Base-by-base conservation (phyloP, 1,140 invertebrate species). In the Drosophila gunungcola region DNA sequence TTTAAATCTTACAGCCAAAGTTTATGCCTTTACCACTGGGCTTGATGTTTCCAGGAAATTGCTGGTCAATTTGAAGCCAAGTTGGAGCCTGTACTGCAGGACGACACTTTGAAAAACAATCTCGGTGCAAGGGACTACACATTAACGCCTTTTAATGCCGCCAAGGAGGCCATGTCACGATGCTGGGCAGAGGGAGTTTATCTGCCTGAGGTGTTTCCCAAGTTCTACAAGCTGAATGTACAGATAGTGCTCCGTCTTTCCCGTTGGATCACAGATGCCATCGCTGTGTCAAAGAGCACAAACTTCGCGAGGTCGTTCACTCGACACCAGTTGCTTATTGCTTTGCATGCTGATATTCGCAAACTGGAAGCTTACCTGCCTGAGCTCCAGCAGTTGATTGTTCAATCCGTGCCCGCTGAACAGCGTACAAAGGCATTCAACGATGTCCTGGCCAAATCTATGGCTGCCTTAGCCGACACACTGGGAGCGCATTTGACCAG, bases 211-310 rank as follows among this genome's bases (percentile, higher is more conserved):
- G 91, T 98, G 2, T 94, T 95, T 74, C 95, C 96, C 76, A 95
- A 96, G 85, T 98, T 98, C 93, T 98, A 96, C 95, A 98, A 98
- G 92, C 93, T 98, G 5, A 96, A 95, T 48, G 92, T 98, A 29
- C 97, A 98, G 93, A 93, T 98, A 32, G 79, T 97, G 25, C 94
- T 96, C 29, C 94, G 97, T 76, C 97, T 96, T 92, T 93, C 93
- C 27, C 94, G 94, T 12, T 98, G 97, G 96, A 93, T 95, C 27
- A 91, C 93, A 39, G 92, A 86, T 65, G 88, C 74, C 11, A 92
- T 84, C 7, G 34, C 53, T 7, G 46, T 70, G 2, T 70, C 78
- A 1, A 84, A 81, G 3, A 41, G 48, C 21, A 65, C 43, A 21
- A 63, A 29, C 11, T 83, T 80, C 7, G 25, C 58, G 0, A 82